Base-by-base conservation (phyloP, 2,888 invertebrate genomes). In the Agrenia bidenticulata region DNA sequence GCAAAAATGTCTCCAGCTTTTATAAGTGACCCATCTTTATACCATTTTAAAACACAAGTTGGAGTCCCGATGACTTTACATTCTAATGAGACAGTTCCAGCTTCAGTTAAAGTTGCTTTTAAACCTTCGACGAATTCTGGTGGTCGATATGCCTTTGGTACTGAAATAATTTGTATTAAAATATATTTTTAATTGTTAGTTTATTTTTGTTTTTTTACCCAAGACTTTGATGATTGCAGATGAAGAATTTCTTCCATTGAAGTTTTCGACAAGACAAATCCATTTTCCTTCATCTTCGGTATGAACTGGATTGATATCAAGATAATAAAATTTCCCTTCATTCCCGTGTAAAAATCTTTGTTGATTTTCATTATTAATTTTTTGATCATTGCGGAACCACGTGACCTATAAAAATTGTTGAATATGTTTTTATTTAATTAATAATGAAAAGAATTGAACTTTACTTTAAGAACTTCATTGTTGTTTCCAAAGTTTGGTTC, bases 1-100 rank as follows among this genome's bases (percentile, higher is more conserved):
- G 92, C 92, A 78, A 93, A 92, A 32, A 92, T 89, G 79, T 93
- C 93, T 0, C 93, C 93, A 0, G 93, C 92, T 79, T 89, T 89
- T 73, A 93, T 93, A 80, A 92, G 92, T 71, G 88, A 86, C 67
- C 89, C 89, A 80, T 92, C 93, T 83, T 93, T 89, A 79, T 86
- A 89, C 89, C 88, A 89, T 67, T 86, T 83, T 64, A 89, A 79
- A 21, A 87, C 84, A 0, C 90, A 90, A 0, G 92, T 91, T 1
- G 94, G 93, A n/a, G 92, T 89, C 17, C 93, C 93, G 59, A 92
- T 87, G 19, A 82, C 80, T 80, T 94, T 94, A 80, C 94, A 94
- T 80, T 93, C 92, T 70, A 95, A 82, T 0, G 92, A 90, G 13
- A 94, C 94, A 0, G 91, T 91, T 49, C 94, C 94, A 76, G 90